Evolutionary conservation across 2,888 invertebrate species (phyloP).

Genomic region (Imbricaverruca yamaguchii): DNA sequence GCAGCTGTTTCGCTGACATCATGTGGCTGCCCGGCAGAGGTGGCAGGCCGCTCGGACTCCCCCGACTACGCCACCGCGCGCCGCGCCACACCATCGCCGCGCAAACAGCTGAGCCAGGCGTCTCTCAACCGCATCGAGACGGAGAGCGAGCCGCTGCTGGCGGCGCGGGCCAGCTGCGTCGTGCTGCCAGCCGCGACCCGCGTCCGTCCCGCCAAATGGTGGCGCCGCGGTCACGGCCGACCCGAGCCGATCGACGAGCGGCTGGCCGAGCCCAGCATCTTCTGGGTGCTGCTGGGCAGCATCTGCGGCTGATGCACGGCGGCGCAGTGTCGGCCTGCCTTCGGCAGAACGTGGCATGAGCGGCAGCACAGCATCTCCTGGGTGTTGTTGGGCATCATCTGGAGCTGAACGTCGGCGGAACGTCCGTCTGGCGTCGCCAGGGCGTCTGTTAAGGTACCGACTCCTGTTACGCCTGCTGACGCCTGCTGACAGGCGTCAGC

Average conservation of each 20-base stretch:
- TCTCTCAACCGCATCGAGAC: slow-evolving; percentile 4
- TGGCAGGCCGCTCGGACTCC: not conserved
- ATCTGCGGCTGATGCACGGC: not conserved
- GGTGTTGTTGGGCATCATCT: slow-evolving; percentile 5
- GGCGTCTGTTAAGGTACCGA: not conserved
- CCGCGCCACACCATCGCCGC: slow-evolving; percentile 1
- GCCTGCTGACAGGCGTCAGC: not conserved
- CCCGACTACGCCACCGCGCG: slow-evolving; percentile 16
- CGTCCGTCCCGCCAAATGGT: not conserved
- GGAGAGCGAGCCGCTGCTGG: not conserved
- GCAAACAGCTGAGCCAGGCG: slow-evolving; percentile 8
- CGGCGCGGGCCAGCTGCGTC: not conserved
- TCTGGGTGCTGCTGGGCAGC: slow-evolving; percentile 16
- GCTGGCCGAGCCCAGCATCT: not conserved
- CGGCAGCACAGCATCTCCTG: not conserved
- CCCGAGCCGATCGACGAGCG: not conserved
- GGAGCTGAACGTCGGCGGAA: not conserved
- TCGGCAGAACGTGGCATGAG: not conserved
- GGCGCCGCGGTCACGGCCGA: not conserved
- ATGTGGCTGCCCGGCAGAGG: too few relatives aligned
- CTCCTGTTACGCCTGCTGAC: too few relatives aligned
- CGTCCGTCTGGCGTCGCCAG: not conserved
- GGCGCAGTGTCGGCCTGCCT: not conserved
- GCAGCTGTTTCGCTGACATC: too few relatives aligned
- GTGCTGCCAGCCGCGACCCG: not conserved